Percentiles rank a stretch among this genome's conserved stretches.
These are phyloP conservation scores for Syncerus caffer DNA, from an alignment of 2,797 vertebrate species.

Conservation along the genomic window DNA sequence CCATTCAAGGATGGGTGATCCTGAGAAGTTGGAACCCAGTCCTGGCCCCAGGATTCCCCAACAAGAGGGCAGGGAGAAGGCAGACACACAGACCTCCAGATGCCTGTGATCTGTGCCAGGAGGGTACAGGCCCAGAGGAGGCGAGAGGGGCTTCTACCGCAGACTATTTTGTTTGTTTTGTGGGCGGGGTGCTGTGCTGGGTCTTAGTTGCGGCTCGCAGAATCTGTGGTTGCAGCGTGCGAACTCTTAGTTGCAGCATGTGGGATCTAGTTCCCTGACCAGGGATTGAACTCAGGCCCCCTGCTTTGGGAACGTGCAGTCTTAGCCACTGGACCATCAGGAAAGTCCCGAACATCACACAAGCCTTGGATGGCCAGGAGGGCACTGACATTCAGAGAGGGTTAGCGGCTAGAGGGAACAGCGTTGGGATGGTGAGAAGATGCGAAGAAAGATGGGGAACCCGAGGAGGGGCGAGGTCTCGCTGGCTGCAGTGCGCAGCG, in stretches of 20 bases:
- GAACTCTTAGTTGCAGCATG: background rate
- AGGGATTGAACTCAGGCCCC: background rate
- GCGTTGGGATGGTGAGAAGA: accelerated
- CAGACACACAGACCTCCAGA: background rate
- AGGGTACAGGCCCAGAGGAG: background rate
- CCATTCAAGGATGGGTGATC: accelerated
- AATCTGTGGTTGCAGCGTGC: background rate
- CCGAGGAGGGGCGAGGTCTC: background rate
- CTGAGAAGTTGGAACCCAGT: background rate
- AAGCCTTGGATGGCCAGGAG: background rate
- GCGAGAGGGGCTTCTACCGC: background rate
- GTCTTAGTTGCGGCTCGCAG: background rate
- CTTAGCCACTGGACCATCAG: background rate
- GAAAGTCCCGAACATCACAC: background rate
- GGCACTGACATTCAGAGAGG: background rate
- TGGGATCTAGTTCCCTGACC: background rate
- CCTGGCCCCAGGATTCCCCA: background rate
- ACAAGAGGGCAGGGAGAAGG: background rate
- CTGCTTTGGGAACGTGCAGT: background rate
- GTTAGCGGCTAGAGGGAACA: accelerated
- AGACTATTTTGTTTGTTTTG: background rate
- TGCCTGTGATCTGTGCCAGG: too few species aligned
- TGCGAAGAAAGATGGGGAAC: accelerated
- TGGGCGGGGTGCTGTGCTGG: background rate
- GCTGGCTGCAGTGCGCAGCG: too few species aligned